phyloP scores from a whole-genome alignment of 2,113 vertebrate species.

The Loxodonta africana region DNA sequence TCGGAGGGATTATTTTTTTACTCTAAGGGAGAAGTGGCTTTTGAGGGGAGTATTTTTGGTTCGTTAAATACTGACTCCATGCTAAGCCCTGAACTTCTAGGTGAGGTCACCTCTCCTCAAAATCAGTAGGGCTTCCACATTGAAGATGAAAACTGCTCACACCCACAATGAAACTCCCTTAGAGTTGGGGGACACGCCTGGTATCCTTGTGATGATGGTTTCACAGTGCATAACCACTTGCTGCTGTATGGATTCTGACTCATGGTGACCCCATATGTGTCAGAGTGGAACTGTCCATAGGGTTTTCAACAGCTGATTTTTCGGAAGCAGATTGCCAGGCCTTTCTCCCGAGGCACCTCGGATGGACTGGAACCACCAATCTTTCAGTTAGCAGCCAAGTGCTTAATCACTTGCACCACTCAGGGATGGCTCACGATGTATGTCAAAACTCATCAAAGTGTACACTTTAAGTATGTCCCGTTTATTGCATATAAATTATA shows the following conservation, averaged over 20 bases:
- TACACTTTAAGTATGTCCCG: not conserved
- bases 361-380: not conserved
- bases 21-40: not conserved
- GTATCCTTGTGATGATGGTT: not conserved
- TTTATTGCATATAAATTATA: not conserved
- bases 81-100: not conserved
- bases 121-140: not conserved
- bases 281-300: not conserved
- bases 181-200: not conserved
- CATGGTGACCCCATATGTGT: not conserved
- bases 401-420: no score
- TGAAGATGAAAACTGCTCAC: not conserved
- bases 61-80: not conserved
- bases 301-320: not conserved
- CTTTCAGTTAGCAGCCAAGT: no score
- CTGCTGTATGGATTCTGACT: not conserved
- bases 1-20: constrained; percentile 2
- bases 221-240: not conserved
- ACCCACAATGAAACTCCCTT: not conserved
- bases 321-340: not conserved
- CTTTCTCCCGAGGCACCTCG: not conserved
- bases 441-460: no score
- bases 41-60: not conserved
- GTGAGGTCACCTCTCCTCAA: constrained; percentile 1
- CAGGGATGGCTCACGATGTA: no score